Evolutionary conservation across 2,888 invertebrate species (phyloP).

Genomic region (Scrobipalpa costella): DNA sequence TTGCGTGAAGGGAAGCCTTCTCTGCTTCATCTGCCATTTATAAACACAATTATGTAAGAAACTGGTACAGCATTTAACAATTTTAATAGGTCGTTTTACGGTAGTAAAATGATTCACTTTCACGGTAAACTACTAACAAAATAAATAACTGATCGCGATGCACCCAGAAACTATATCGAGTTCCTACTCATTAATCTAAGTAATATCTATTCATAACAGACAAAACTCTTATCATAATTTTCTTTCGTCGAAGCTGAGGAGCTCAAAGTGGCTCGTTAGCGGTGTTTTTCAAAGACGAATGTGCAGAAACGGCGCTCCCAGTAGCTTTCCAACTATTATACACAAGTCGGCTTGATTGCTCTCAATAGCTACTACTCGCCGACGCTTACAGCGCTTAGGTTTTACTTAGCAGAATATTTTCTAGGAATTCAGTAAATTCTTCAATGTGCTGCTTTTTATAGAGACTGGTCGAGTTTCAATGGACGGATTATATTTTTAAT

Average conservation of each 20-base stretch:
- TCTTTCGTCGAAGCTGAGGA: conserved; percentile 39
- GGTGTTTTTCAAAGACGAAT: conserved; percentile 62
- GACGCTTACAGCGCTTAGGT: conserved; percentile 20
- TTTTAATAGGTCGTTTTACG: too few species aligned
- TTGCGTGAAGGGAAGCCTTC: too few species aligned
- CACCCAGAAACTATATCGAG: too few species aligned
- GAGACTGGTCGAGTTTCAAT: too few species aligned
- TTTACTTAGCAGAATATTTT: conserved; percentile 4
- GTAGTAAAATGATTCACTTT: too few species aligned
- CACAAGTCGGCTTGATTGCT: conserved; percentile 55
- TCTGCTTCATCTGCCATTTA: too few species aligned
- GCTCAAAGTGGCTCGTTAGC: conserved; percentile 66
- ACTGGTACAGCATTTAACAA: too few species aligned
- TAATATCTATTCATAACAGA: neutral
- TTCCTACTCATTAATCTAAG: neutral
- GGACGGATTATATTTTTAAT: neutral
- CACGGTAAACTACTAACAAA: too few species aligned
- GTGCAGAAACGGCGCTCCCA: conserved; percentile 28
- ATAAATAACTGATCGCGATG: too few species aligned
- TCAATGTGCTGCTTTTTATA: neutral
- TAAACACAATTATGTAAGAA: too few species aligned
- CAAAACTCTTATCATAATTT: conserved; percentile 3
- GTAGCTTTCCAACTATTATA: conserved; percentile 42
- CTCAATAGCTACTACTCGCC: conserved; percentile 41
- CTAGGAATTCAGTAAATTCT: neutral